Base-by-base conservation (phyloP, 2,888 invertebrate genomes). In the Machimus atricapillus region DNA sequence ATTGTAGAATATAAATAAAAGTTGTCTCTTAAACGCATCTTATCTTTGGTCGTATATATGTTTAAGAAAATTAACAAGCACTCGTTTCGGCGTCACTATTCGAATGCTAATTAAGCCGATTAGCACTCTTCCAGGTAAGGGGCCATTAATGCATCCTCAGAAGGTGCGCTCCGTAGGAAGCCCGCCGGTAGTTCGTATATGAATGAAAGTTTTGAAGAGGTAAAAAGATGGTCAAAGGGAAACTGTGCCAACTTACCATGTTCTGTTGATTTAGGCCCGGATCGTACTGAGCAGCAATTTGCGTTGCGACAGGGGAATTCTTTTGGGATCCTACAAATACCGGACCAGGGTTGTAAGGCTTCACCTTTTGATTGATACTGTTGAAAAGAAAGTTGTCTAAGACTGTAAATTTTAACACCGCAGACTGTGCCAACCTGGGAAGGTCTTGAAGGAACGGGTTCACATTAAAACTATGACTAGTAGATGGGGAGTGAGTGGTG, bases 281-380 rank as follows among this genome's bases (percentile, higher is more conserved):
- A 79, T 92, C 91, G 87, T 92, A 92, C 89, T 92, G 92, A 12
- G 92, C 91, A 7, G 91, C 92, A 87, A 92, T 92, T 89, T 92
- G 91, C 14, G 90, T 90, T 16, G 90, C 90, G 87, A 88, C 58
- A 12, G 56, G 58, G 27, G 23, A 37, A 2, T 87, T 83, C 66
- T 87, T 90, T 88, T 52, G 89, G 43, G 83, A 7, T 76, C 52
- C 52, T 40, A 77, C 31, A 66, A 86, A 58, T 56, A 87, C 83
- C 16, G 82, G 88, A 37, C 81, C 77, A 56, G 83, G 86, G 23
- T 83, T 88, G 66, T 88, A 89, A n/a, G 37, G 83, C 73, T 73
- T 58, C 74, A 46, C 9, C n/a, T 87, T 87, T 27, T 87, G 74
- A 43, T 46, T 83, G 19, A 87, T 87, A 31, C 52, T 9, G 8